Percentiles rank a stretch among this genome's conserved stretches.
These are phyloP conservation scores for Prochilodus magdalenae DNA, from an alignment of 2,113 vertebrate species.

Conservation along the genomic window DNA sequence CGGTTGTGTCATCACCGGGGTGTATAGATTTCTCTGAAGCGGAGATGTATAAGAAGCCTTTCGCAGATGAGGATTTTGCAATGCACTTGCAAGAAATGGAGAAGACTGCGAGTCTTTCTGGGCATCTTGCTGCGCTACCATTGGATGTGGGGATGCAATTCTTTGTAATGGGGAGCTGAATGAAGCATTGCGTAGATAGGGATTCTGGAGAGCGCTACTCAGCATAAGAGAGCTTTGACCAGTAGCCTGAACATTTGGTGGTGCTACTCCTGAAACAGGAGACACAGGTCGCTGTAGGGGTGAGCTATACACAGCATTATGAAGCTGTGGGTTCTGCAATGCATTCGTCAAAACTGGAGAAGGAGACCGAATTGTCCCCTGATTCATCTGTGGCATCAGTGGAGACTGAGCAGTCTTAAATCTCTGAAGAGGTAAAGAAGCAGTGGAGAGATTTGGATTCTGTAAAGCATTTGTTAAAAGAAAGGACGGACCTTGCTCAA, in stretches of 20 bases:
- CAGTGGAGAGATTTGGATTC: slow-evolving; percentile 55
- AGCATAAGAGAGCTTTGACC: slow-evolving; percentile 39
- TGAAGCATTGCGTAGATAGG: slow-evolving; percentile 52
- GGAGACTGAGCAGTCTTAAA: slow-evolving; percentile 37
- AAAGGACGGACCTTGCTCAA: slow-evolving; percentile 64
- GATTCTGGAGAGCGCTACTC: slow-evolving; percentile 51
- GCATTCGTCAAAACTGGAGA: slow-evolving; percentile 46
- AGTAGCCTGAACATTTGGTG: slow-evolving; percentile 46
- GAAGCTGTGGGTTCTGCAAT: slow-evolving; percentile 51
- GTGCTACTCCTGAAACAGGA: slow-evolving; percentile 47
- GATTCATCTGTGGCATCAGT: slow-evolving; percentile 46
- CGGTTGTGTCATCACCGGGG: slow-evolving; percentile 34
- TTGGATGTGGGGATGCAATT: slow-evolving; percentile 42
- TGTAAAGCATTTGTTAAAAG: slow-evolving; percentile 71
- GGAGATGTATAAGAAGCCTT: slow-evolving; percentile 49
- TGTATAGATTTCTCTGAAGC: slow-evolving; percentile 36
- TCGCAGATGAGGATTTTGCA: slow-evolving; percentile 50
- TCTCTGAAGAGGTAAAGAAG: slow-evolving; percentile 57
- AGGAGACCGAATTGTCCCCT: slow-evolving; percentile 22
- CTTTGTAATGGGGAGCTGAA: slow-evolving; percentile 47
- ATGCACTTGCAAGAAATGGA: slow-evolving; percentile 40
- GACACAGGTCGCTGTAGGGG: slow-evolving; percentile 52
- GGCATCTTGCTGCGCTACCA: slow-evolving; percentile 29
- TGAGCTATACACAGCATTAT: slow-evolving; percentile 55
- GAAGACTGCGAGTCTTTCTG: slow-evolving; percentile 31